Conservation (phyloP, 2,113 vertebrate species). For the Lophochroa leadbeateri region DNA sequence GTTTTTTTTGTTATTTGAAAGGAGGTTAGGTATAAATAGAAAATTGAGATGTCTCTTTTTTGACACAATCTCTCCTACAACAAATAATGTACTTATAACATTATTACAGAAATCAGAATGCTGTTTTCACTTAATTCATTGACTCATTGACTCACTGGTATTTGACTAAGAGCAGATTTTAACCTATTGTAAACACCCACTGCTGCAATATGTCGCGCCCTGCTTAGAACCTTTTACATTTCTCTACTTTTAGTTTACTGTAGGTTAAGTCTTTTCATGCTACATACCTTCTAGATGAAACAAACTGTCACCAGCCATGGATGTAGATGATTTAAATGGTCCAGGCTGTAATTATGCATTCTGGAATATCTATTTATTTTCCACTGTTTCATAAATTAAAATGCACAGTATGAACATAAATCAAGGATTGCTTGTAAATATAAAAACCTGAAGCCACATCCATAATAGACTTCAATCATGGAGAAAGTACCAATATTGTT, state of each 20-base stretch:
- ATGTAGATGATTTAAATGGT: not conserved
- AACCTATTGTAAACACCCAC: not conserved
- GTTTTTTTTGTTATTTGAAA: not conserved
- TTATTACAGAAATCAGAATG: not conserved
- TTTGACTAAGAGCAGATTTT: not conserved
- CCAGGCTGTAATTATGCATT: not conserved
- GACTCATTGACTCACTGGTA: not conserved
- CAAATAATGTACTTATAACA: not conserved
- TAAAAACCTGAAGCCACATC: not conserved
- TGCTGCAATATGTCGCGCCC: not conserved
- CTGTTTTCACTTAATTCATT: not conserved
- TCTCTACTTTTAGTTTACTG: not conserved
- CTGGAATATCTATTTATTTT: not conserved
- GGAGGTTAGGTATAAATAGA: not conserved
- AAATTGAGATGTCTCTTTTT: not conserved
- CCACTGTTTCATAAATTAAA: not conserved
- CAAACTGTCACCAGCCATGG: not conserved
- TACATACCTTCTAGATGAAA: not conserved
- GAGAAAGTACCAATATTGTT: not conserved
- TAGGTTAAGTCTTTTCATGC: not conserved
- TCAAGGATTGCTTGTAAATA: not conserved
- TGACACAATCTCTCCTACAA: not conserved
- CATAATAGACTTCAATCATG: not conserved
- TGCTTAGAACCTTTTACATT: not conserved
- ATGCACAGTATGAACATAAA: not conserved